Percentiles rank a stretch among this genome's conserved stretches.
phyloP scores from a whole-genome alignment of 2,113 vertebrate species.

The Panurus biarmicus region DNA sequence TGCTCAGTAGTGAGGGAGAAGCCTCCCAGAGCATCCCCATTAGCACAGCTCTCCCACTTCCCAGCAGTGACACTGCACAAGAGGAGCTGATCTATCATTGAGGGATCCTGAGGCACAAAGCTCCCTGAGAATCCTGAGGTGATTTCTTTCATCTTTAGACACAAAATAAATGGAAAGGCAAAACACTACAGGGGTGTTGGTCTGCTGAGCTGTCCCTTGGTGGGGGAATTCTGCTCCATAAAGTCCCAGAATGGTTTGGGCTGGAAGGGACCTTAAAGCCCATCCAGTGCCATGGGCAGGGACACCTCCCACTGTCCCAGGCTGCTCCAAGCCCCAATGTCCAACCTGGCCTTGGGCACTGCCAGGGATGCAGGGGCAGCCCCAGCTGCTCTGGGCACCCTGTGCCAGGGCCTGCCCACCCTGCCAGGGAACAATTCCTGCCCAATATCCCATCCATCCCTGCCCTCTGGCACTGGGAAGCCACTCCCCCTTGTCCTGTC shows the following conservation, averaged over 20 bases:
- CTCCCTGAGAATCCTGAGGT: neutral
- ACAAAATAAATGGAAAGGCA: neutral
- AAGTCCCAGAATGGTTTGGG: neutral
- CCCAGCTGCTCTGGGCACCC: neutral
- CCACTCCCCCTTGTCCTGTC: neutral
- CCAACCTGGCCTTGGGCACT: neutral
- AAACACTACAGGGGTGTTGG: neutral
- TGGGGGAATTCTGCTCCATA: neutral
- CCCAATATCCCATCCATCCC: too few relatives aligned
- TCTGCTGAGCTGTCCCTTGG: neutral
- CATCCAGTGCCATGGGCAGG: neutral
- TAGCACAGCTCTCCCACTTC: neutral
- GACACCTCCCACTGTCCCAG: neutral
- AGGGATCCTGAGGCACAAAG: neutral
- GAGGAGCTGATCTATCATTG: neutral
- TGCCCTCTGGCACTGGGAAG: too few relatives aligned
- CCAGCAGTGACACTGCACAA: neutral
- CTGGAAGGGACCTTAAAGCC: accelerated
- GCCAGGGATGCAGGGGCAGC: neutral
- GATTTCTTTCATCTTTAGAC: neutral
- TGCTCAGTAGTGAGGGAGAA: neutral
- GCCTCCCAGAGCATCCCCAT: neutral
- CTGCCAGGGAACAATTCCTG: too few relatives aligned
- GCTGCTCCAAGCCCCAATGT: neutral
- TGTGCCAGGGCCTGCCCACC: neutral